Evolutionary conservation across 2,113 vertebrate genomes (phyloP).

Genomic region (Ceyx cyanopectus): DNA sequence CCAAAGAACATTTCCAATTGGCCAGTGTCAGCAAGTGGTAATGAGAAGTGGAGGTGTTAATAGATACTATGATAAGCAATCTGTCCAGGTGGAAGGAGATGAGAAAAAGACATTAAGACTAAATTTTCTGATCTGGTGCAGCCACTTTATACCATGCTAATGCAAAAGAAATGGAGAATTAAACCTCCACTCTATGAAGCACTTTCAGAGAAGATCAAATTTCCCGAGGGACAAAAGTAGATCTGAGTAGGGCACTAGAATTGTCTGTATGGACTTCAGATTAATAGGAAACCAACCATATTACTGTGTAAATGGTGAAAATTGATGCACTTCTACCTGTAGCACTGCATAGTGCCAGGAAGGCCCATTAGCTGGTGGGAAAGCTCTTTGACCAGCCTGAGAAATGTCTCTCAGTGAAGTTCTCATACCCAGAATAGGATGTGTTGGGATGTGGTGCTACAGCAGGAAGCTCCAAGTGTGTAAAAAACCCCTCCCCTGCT

Average conservation of each 20-base stretch:
- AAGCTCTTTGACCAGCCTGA: background rate
- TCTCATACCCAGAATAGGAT: background rate
- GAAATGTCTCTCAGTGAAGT: background rate
- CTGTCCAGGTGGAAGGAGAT: background rate
- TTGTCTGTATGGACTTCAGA: background rate
- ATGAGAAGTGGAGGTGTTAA: constrained; percentile 48
- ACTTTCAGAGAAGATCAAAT: background rate
- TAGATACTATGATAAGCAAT: constrained; percentile 5
- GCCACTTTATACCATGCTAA: background rate
- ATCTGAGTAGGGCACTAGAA: background rate
- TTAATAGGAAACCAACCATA: background rate
- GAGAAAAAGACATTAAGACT: background rate
- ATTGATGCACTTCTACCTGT: background rate
- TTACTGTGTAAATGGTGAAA: background rate
- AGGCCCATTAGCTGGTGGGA: background rate
- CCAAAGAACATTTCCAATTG: constrained; percentile 30
- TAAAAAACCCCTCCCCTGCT: background rate
- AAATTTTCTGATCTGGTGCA: background rate
- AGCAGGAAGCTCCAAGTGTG: background rate
- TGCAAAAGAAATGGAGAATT: background rate
- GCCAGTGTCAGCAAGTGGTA: background rate
- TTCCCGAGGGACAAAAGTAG: background rate
- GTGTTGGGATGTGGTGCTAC: background rate
- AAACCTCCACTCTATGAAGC: background rate
- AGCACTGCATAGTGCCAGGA: background rate